phyloP scores from a whole-genome alignment of 2,113 vertebrate genomes.

The Catagonus wagneri region DNA sequence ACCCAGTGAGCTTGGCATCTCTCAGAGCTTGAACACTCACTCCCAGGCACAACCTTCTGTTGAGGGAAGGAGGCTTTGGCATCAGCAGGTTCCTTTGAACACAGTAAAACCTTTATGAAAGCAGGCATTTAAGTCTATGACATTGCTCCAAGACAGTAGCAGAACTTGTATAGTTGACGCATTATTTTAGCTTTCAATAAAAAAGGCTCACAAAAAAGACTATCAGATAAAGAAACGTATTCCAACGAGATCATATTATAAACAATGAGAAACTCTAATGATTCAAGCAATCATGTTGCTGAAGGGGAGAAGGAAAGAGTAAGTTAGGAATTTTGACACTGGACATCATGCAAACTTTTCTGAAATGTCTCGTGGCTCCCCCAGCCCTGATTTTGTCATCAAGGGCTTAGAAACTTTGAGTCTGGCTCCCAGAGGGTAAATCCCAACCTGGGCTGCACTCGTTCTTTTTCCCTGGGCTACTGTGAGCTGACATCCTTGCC shows the following conservation, averaged over 20 bases:
- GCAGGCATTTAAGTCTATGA: background rate
- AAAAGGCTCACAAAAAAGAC: constrained; percentile 16
- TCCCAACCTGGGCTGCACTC: background rate
- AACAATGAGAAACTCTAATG: background rate
- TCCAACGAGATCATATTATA: background rate
- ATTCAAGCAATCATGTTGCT: background rate
- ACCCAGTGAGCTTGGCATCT: background rate
- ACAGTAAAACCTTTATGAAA: background rate
- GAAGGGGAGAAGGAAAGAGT: background rate
- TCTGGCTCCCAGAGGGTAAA: background rate
- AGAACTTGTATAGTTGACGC: constrained; percentile 10
- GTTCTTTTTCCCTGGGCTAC: background rate
- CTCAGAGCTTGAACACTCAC: background rate
- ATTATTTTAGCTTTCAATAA: constrained; percentile 26
- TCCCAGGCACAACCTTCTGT: background rate
- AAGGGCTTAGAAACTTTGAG: background rate
- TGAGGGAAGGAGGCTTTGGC: background rate
- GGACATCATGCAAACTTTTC: background rate
- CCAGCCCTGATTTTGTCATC: background rate
- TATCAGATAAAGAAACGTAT: background rate
- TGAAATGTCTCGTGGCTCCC: background rate
- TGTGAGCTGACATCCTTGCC: background rate
- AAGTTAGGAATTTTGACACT: background rate
- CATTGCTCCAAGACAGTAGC: background rate
- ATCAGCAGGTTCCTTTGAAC: background rate